Percentiles rank a stretch among this genome's conserved stretches.
Conservation (phyloP, 30 jellyfish, hydroid and myxozoan genomes). For the Cassiopea xamachana region DNA sequence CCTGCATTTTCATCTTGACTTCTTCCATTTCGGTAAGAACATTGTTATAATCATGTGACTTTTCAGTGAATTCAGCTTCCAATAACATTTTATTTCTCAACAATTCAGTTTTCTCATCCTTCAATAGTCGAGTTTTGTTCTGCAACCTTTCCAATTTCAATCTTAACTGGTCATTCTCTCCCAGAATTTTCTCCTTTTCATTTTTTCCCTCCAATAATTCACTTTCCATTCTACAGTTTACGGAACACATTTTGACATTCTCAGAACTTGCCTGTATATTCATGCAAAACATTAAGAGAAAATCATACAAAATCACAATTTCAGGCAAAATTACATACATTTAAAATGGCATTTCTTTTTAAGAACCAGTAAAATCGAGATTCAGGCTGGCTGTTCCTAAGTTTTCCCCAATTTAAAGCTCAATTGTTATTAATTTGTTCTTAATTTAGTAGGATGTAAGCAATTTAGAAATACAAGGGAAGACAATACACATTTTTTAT, state of each 20-base stretch:
- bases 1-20: not conserved
- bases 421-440: no score
- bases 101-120: not conserved
- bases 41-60: not conserved
- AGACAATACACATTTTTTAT: no score
- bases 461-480: no score
- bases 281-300: not conserved
- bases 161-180: not conserved
- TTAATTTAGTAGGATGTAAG: no score
- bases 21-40: not conserved
- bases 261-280: slow-evolving; percentile 40
- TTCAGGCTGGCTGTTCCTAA: no score
- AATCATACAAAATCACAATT: no score
- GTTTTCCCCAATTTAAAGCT: no score
- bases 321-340: no score
- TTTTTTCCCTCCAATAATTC: not conserved
- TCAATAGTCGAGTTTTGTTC: not conserved
- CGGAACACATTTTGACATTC: slow-evolving; percentile 37
- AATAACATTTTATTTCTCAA: not conserved
- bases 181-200: not conserved
- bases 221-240: slow-evolving; percentile 21
- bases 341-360: no score
- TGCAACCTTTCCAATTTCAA: not conserved
- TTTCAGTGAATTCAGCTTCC: not conserved
- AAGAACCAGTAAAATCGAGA: no score